Conservation (phyloP, 2,113 vertebrate species). For the Murina feae region DNA sequence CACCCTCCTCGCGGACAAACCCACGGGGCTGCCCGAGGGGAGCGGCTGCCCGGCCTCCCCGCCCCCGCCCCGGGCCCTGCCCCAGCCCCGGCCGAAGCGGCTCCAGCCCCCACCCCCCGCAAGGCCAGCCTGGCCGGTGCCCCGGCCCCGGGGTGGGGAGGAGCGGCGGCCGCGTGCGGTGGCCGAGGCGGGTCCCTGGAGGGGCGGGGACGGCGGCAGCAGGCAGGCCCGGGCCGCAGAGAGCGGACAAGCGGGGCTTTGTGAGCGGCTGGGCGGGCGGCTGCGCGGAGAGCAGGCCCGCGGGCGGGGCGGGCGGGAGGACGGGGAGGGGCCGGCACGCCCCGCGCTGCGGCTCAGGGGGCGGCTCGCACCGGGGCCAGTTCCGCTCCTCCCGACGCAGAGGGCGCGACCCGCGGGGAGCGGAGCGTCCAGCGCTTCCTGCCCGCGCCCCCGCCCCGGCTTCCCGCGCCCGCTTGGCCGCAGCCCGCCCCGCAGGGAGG, state of each 20-base stretch:
- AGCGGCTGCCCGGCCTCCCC: too few relatives aligned
- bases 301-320: background rate
- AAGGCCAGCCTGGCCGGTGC: conserved; percentile 6
- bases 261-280: too few relatives aligned
- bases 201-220: too few relatives aligned
- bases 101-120: conserved; percentile 62
- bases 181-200: too few relatives aligned
- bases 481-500: background rate
- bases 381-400: conserved; percentile 38
- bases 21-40: too few relatives aligned
- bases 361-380: too few relatives aligned
- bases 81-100: conserved; percentile 48
- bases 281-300: too few relatives aligned
- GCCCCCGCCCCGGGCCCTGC: conserved; percentile 67
- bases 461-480: background rate
- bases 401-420: background rate
- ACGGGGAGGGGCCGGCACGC: too few relatives aligned
- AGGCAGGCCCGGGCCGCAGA: too few relatives aligned
- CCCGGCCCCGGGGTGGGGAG: background rate
- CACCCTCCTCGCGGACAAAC: conserved; percentile 80
- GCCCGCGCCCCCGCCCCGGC: background rate
- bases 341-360: too few relatives aligned
- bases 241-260: too few relatives aligned
- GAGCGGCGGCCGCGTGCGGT: too few relatives aligned
- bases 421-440: conserved; percentile 30